Evolutionary conservation across 1,140 invertebrate genomes (phyloP).

Genomic region (Oscheius sp.): DNA sequence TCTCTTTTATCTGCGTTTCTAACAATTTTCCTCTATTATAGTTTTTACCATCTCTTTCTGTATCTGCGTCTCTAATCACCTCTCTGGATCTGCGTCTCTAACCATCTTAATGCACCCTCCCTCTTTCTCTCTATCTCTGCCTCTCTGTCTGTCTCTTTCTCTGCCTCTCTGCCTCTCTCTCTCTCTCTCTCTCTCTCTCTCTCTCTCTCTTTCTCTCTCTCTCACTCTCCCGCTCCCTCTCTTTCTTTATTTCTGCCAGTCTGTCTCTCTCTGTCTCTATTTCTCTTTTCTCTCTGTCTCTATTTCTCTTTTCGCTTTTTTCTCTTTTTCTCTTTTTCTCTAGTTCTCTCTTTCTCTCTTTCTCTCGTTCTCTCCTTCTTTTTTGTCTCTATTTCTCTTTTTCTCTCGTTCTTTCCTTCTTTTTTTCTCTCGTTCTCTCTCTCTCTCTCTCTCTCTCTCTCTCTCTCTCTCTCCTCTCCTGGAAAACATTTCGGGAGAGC

Average conservation of each 20-base stretch:
- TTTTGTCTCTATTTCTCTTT: background rate
- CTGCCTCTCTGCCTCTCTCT: background rate
- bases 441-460: background rate
- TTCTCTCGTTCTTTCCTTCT: background rate
- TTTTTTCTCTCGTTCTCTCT: background rate
- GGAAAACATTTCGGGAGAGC: background rate
- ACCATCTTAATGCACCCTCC: background rate
- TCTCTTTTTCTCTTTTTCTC: background rate
- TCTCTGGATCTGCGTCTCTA: background rate
- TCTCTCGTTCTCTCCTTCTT: background rate
- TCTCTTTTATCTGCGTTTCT: background rate
- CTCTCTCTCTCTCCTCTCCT: background rate
- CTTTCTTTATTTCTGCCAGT: background rate
- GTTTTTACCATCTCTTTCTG: background rate
- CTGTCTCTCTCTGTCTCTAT: background rate
- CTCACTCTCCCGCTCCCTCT: background rate
- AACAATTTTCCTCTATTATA: background rate
- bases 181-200: background rate
- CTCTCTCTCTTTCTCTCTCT: background rate
- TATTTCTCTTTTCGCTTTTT: background rate
- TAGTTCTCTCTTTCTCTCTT: background rate
- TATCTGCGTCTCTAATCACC: background rate
- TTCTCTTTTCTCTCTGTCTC: background rate
- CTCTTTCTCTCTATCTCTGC: constrained; percentile 5
- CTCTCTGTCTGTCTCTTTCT: background rate